phyloP scores from a whole-genome alignment of 2,797 vertebrate species.

The Florisuga fusca region DNA sequence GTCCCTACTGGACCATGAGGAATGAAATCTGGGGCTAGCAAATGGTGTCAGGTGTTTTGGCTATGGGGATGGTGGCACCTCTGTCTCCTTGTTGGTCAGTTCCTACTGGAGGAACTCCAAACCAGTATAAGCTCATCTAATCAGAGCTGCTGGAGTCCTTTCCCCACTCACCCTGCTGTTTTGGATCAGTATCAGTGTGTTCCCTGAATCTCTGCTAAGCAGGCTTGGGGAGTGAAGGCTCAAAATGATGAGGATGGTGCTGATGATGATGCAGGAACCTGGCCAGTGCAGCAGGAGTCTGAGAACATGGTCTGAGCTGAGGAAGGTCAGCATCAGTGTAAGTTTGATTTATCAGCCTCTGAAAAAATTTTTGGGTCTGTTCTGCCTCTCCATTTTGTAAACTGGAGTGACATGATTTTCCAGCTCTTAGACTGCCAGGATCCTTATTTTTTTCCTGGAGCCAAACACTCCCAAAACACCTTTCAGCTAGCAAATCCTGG shows the following conservation, averaged over 20 bases:
- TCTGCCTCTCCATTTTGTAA: not conserved
- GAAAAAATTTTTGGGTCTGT: not conserved
- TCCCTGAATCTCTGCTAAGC: not conserved
- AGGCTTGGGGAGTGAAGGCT: not conserved
- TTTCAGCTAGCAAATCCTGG: not conserved
- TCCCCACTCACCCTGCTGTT: not conserved
- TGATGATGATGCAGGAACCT: not conserved
- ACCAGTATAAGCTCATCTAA: not conserved
- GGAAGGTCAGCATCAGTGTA: not conserved
- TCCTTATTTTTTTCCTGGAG: not conserved
- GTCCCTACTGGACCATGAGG: not conserved
- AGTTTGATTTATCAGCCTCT: not conserved
- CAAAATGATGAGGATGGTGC: not conserved
- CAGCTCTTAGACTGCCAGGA: not conserved
- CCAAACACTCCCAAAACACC: not conserved
- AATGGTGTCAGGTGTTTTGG: not conserved
- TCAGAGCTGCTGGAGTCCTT: not conserved
- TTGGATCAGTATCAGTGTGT: not conserved
- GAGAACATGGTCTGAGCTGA: not conserved
- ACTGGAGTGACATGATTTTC: not conserved
- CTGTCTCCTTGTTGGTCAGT: not conserved
- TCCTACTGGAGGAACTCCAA: not conserved
- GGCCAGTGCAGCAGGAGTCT: not conserved
- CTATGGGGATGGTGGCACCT: not conserved
- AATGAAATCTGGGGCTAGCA: not conserved